A percentile compares a stretch with the other conserved stretches of the same genome.
Evolutionary conservation across 2,888 invertebrate species (phyloP).

Genomic region (Scelioninae gen. 1): DNA sequence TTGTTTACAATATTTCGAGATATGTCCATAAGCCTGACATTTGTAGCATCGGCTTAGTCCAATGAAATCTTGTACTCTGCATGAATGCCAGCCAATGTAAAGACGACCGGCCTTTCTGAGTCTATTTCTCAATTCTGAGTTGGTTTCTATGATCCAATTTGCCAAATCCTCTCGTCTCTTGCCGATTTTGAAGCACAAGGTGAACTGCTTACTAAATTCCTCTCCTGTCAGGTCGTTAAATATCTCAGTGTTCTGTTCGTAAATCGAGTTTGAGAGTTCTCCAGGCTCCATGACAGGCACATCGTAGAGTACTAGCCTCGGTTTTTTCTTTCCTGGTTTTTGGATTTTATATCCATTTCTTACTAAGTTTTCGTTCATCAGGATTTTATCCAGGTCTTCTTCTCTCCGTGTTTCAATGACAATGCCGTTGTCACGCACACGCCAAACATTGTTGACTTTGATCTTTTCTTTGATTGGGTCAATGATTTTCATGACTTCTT

Average conservation of each 20-base stretch:
- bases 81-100: constrained; percentile 51
- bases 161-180: background rate
- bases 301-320: too few species aligned
- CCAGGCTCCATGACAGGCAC: too few species aligned
- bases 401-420: too few species aligned
- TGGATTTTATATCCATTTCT: too few species aligned
- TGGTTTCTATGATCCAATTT: constrained; percentile 30
- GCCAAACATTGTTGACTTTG: too few species aligned
- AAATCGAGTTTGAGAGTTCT: background rate
- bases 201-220: background rate
- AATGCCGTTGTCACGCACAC: too few species aligned
- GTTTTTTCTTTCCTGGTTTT: too few species aligned
- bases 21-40: constrained; percentile 66
- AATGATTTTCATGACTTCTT: too few species aligned
- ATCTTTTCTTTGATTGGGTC: too few species aligned
- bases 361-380: too few species aligned
- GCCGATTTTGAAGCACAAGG: background rate
- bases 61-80: constrained; percentile 51
- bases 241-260: background rate
- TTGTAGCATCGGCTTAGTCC: constrained; percentile 59
- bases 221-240: background rate
- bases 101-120: background rate
- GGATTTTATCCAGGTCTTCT: too few species aligned
- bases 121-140: background rate
- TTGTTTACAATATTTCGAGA: constrained; percentile 41